A percentile compares a stretch with the other conserved stretches of the same genome.
These are phyloP conservation scores for Athene cunicularia DNA, from an alignment of 2,113 vertebrate species.

Conservation along the genomic window DNA sequence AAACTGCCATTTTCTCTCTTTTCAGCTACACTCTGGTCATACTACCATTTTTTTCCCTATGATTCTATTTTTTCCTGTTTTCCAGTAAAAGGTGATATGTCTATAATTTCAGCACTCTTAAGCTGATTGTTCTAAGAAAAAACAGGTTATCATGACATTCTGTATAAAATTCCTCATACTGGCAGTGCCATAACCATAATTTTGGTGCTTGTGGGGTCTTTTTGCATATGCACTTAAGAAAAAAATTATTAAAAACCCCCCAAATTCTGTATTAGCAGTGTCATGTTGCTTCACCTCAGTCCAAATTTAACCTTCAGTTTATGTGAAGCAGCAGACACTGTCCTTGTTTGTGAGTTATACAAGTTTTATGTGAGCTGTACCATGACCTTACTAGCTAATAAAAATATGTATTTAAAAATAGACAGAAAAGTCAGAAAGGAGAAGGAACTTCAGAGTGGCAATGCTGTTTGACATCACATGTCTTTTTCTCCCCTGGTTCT, in stretches of 20 bases:
- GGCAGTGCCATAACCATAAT: not conserved
- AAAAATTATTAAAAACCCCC: not conserved
- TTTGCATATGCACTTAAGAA: not conserved
- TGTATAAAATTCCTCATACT: not conserved
- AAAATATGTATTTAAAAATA: slow-evolving; percentile 49
- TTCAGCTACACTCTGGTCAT: not conserved
- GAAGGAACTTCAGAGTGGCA: not conserved
- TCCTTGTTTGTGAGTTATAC: slow-evolving; percentile 9
- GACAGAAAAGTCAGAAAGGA: not conserved
- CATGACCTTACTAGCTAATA: slow-evolving; percentile 14
- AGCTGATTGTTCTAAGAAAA: not conserved
- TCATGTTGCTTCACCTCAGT: not conserved
- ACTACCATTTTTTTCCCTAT: too few relatives aligned
- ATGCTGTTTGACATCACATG: not conserved
- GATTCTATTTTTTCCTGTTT: not conserved
- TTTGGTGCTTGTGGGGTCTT: not conserved
- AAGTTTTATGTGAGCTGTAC: not conserved
- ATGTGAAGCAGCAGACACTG: not conserved
- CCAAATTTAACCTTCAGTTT: slow-evolving; percentile 45
- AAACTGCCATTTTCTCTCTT: not conserved
- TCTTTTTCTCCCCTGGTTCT: not conserved
- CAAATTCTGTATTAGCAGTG: not conserved
- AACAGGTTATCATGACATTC: not conserved
- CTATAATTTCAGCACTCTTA: not conserved
- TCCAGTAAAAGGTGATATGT: not conserved